These are phyloP conservation scores for Acrobasis suavella DNA, from an alignment of 2,888 invertebrate species.

Conservation along the genomic window DNA sequence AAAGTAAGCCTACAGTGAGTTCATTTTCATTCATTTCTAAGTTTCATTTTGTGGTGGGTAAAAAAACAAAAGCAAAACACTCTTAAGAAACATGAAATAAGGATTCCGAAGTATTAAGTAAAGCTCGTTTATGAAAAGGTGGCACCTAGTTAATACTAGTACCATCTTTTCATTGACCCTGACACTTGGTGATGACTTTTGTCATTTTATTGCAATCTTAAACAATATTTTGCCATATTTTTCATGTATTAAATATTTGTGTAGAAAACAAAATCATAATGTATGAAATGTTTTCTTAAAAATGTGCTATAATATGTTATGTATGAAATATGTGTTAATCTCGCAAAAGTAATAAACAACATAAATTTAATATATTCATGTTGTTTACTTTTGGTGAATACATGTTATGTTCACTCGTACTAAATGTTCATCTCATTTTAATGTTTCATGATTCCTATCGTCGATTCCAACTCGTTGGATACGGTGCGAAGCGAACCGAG, in stretches of 20 bases:
- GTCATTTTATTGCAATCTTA: too few relatives aligned
- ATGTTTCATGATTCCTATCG: constrained; percentile 74
- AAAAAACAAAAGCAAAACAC: not conserved
- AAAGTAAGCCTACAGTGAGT: not conserved
- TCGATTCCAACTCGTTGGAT: constrained; percentile 69
- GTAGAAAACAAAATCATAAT: too few relatives aligned
- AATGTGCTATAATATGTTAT: not conserved
- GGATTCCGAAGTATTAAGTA: too few relatives aligned
- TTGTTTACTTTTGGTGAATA: constrained; percentile 4
- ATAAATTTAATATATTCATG: not conserved
- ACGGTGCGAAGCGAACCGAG: constrained; percentile 73
- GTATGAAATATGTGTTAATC: not conserved
- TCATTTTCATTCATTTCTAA: not conserved
- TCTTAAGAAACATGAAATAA: too few relatives aligned
- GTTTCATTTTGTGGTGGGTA: not conserved
- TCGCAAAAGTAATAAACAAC: not conserved
- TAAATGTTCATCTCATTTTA: constrained; percentile 65
- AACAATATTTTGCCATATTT: too few relatives aligned
- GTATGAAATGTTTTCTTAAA: not conserved
- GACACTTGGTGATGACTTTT: too few relatives aligned
- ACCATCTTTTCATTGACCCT: too few relatives aligned
- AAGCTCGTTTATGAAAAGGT: too few relatives aligned
- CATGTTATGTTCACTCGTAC: constrained; percentile 33
- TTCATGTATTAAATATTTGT: too few relatives aligned
- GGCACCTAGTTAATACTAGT: too few relatives aligned